phyloP scores from a whole-genome alignment of 2,888 invertebrate genomes.

The Lasioglossum lativentre region DNA sequence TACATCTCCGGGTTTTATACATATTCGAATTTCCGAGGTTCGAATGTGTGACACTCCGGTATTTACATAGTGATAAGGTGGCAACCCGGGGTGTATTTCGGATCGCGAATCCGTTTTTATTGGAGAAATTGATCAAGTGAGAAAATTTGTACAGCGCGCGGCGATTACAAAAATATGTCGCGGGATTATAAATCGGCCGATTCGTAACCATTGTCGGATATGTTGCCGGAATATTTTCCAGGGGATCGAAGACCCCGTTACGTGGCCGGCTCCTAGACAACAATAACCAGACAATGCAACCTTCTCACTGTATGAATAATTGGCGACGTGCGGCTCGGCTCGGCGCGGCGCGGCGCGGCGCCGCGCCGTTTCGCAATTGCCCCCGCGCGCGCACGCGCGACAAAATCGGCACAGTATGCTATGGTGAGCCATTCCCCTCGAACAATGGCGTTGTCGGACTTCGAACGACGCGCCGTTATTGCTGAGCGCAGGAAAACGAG shows the following conservation, averaged over 20 bases:
- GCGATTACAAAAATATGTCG: too few relatives aligned
- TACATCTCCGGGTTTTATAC: too few relatives aligned
- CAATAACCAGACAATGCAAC: slow-evolving; percentile 50
- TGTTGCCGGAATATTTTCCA: slow-evolving; percentile 58
- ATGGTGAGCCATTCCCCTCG: slow-evolving; percentile 23
- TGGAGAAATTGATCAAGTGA: too few relatives aligned
- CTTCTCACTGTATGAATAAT: slow-evolving; percentile 51
- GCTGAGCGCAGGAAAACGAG: slow-evolving; percentile 29
- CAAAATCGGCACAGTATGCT: slow-evolving; percentile 20
- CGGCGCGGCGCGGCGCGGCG: slow-evolving; percentile 19
- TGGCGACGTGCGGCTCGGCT: too few relatives aligned
- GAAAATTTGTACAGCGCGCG: too few relatives aligned
- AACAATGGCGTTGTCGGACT: slow-evolving; percentile 41
- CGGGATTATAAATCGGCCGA: slow-evolving; percentile 38
- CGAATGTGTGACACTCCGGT: too few relatives aligned
- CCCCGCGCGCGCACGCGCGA: slow-evolving; percentile 30
- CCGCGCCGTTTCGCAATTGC: slow-evolving; percentile 58
- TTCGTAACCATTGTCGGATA: slow-evolving; percentile 39
- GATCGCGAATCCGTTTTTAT: too few relatives aligned
- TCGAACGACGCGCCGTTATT: slow-evolving; percentile 44
- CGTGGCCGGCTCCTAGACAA: slow-evolving; percentile 48
- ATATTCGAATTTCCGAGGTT: too few relatives aligned
- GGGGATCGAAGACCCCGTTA: slow-evolving; percentile 27
- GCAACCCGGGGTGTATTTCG: too few relatives aligned
- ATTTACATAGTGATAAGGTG: too few relatives aligned